These are phyloP conservation scores for Abramis brama DNA, from an alignment of 2,113 vertebrate genomes.

Conservation along the genomic window DNA sequence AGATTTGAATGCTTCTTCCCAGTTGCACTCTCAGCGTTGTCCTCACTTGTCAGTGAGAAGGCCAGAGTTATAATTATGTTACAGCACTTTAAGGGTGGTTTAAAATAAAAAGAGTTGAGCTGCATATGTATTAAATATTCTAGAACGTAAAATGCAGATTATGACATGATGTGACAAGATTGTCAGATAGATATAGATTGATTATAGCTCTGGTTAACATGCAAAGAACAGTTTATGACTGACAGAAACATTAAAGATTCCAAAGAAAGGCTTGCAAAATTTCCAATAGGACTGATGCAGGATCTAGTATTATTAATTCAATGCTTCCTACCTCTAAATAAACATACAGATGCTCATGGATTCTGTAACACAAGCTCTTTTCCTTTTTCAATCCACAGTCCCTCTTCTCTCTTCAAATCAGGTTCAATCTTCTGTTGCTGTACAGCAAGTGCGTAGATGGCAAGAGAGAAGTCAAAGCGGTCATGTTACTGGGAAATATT, in stretches of 20 bases:
- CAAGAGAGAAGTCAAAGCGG: neutral
- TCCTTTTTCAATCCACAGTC: neutral
- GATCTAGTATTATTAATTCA: neutral
- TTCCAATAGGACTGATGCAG: neutral
- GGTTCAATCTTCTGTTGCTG: neutral
- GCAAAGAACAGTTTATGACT: constrained; percentile 8
- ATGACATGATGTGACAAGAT: constrained; percentile 14
- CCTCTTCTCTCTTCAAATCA: neutral
- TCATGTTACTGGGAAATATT: constrained; percentile 7
- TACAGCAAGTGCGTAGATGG: neutral
- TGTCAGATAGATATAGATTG: constrained; percentile 1
- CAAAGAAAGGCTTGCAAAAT: neutral
- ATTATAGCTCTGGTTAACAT: constrained; percentile 8
- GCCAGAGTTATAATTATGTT: constrained; percentile 55
- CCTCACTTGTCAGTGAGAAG: constrained; percentile 54
- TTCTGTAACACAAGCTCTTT: neutral
- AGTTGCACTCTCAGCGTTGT: constrained; percentile 38
- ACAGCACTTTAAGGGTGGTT: constrained; percentile 43
- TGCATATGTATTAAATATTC: constrained; percentile 37
- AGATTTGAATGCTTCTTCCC: constrained; percentile 42
- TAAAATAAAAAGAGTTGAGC: constrained; percentile 1
- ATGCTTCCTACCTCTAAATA: neutral
- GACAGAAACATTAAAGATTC: neutral
- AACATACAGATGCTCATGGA: neutral
- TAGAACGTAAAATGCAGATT: constrained; percentile 1